A percentile compares a stretch with the other conserved stretches of the same genome.
Conservation (phyloP, 2,888 invertebrate genomes). For the Mylabris sibirica region DNA sequence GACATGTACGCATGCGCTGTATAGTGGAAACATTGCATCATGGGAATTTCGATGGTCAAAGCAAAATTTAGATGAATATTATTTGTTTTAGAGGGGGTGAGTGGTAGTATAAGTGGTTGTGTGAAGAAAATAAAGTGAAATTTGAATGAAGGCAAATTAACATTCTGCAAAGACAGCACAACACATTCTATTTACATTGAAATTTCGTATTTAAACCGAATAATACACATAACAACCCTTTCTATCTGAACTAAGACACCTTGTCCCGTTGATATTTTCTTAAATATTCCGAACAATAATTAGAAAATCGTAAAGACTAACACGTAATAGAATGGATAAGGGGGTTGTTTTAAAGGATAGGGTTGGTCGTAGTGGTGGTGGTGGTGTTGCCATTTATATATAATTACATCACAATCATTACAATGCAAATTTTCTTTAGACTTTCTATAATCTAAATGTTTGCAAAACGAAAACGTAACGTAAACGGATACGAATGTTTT, state of each 20-base stretch:
- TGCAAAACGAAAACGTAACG: conserved; percentile 52
- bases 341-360: not conserved
- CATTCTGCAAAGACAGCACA: conserved; percentile 47
- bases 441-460: conserved; percentile 58
- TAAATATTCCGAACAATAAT: conserved; percentile 7
- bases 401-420: conserved; percentile 60
- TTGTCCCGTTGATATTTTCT: conserved; percentile 1
- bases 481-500: too few species aligned
- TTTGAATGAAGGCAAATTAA: conserved; percentile 41
- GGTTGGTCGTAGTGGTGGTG: not conserved
- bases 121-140: not conserved
- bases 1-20: too few species aligned
- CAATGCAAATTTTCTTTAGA: conserved; percentile 60
- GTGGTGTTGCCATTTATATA: conserved; percentile 41
- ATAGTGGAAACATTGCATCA: too few species aligned
- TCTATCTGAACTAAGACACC: conserved; percentile 4
- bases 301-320: conserved; percentile 4
- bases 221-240: not conserved
- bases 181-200: conserved; percentile 56
- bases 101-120: not conserved
- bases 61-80: too few species aligned
- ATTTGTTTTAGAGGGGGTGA: too few species aligned
- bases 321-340: not conserved
- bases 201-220: conserved; percentile 53
- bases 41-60: too few species aligned